A percentile compares a stretch with the other conserved stretches of the same genome.
These are phyloP conservation scores for Ricordea florida DNA, from an alignment of 92 coral and sea anemone genomes.

Conservation along the genomic window DNA sequence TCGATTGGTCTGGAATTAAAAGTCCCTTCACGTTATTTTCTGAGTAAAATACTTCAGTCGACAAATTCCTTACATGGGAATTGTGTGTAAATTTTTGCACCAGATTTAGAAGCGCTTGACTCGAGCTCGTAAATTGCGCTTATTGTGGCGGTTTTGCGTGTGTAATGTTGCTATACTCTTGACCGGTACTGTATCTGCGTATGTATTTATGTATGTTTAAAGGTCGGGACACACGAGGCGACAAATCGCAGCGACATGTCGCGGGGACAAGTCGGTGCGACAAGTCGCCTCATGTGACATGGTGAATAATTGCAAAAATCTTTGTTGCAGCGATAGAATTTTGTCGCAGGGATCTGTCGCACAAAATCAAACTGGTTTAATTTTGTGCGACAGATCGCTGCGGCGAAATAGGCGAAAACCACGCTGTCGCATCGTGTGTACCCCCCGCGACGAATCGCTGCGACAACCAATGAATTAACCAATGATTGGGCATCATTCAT, in stretches of 20 bases:
- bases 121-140: too few relatives aligned
- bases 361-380: constrained; percentile 15
- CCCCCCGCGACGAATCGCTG: constrained; percentile 18
- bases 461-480: constrained; percentile 14
- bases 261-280: constrained; percentile 2
- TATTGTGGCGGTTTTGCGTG: too few relatives aligned
- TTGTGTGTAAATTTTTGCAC: too few relatives aligned
- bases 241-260: constrained; percentile 18
- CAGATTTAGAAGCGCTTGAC: too few relatives aligned
- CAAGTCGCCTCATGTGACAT: constrained; percentile 1
- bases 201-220: too few relatives aligned
- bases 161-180: too few relatives aligned
- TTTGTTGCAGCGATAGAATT: not conserved
- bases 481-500: constrained; percentile 17
- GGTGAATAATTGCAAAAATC: not conserved
- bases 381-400: constrained; percentile 14
- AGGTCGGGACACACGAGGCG: constrained; percentile 30
- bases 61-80: too few relatives aligned
- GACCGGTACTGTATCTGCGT: too few relatives aligned
- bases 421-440: constrained; percentile 23
- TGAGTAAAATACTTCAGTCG: too few relatives aligned
- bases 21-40: too few relatives aligned
- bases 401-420: constrained; percentile 11
- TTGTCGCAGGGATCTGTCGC: not conserved
- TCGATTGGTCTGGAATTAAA: too few relatives aligned